Percentiles rank a stretch among this genome's conserved stretches.
Conservation (phyloP, 2,113 vertebrate genomes). For the Notothenia rossii region DNA sequence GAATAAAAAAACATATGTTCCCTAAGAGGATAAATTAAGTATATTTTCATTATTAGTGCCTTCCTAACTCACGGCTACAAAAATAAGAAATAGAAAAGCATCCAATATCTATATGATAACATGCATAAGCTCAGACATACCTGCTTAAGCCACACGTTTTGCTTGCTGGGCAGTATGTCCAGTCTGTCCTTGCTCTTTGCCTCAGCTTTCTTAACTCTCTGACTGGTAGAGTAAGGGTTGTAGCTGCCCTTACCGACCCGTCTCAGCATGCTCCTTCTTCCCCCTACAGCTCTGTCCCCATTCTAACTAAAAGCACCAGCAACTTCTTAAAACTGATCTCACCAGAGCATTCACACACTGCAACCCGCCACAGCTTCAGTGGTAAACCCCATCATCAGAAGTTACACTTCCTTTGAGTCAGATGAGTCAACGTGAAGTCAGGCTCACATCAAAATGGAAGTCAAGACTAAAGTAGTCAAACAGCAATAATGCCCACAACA, state of each 20-base stretch:
- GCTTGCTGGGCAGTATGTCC: constrained; percentile 83
- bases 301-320: constrained; percentile 12
- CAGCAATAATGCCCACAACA: fast-evolving
- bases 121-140: constrained; percentile 41
- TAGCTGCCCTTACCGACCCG: constrained; percentile 82
- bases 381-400: not conserved
- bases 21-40: no score
- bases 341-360: not conserved
- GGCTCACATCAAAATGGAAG: no score
- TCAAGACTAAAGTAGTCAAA: no score
- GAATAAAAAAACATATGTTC: no score
- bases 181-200: constrained; percentile 64
- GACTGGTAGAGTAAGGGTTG: constrained; percentile 83
- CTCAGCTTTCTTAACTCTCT: constrained; percentile 74
- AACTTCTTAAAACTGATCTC: not conserved
- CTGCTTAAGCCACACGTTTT: constrained; percentile 85
- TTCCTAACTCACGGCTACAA: not conserved
- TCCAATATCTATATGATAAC: not conserved
- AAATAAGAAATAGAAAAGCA: not conserved
- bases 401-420: constrained; percentile 28
- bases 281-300: constrained; percentile 25
- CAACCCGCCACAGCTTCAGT: not conserved
- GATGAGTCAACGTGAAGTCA: constrained; percentile 23
- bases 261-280: constrained; percentile 77
- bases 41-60: not conserved